phyloP scores from a whole-genome alignment of 1,140 invertebrate species.

The Luehdorfia chinensis region DNA sequence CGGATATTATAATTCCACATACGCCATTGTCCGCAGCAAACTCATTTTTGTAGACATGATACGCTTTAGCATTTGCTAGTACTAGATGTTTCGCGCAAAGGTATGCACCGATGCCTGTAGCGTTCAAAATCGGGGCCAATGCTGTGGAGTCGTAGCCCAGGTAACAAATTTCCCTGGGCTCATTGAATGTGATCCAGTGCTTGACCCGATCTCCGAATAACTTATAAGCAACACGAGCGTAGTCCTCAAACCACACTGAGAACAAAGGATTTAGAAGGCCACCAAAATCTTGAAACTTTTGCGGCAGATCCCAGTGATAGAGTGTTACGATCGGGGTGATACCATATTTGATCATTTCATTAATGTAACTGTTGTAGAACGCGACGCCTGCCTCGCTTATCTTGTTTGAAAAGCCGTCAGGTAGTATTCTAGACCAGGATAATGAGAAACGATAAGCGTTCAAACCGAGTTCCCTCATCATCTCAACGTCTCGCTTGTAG shows the following conservation, averaged over 20 bases:
- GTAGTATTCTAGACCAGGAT: constrained; percentile 80
- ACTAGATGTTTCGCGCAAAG: constrained; percentile 70
- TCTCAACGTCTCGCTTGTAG: constrained; percentile 46
- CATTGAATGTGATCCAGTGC: constrained; percentile 69
- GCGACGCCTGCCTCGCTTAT: constrained; percentile 67
- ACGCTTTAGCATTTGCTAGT: constrained; percentile 75
- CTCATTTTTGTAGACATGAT: constrained; percentile 43
- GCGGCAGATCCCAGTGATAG: constrained; percentile 50
- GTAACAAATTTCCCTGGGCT: constrained; percentile 54
- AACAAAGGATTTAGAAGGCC: constrained; percentile 44
- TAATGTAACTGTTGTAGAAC: constrained; percentile 79
- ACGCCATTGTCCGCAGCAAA: constrained; percentile 55
- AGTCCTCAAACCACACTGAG: constrained; percentile 73
- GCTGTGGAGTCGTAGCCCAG: constrained; percentile 41
- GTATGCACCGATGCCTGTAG: constrained; percentile 56
- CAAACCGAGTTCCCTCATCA: constrained; percentile 45
- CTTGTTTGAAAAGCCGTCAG: constrained; percentile 68
- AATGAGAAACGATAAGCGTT: constrained; percentile 79
- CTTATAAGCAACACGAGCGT: constrained; percentile 64
- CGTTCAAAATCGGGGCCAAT: constrained; percentile 46
- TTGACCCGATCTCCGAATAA: constrained; percentile 67
- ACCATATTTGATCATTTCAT: constrained; percentile 53
- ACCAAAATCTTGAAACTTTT: constrained; percentile 43
- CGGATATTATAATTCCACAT: constrained; percentile 78
- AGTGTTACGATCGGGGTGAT: constrained; percentile 57